Conservation (phyloP, 2,888 invertebrate species). For the Ceramica pisi region DNA sequence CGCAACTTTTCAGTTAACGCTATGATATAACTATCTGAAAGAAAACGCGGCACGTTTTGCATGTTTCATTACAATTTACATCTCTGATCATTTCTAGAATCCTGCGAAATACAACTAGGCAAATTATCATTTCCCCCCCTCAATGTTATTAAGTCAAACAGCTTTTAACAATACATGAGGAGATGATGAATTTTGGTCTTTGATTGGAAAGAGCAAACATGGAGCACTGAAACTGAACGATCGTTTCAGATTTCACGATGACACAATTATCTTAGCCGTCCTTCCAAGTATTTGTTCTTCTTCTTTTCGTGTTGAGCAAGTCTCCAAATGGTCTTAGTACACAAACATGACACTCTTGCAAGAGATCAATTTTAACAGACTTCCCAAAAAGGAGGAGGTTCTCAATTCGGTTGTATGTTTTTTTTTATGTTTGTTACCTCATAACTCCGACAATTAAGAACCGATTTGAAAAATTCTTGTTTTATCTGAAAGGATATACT, state of each 20-base stretch:
- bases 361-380: no score
- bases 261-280: neutral
- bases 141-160: neutral
- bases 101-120: neutral
- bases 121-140: neutral
- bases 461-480: no score
- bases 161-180: neutral
- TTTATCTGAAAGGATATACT: no score
- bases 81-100: neutral
- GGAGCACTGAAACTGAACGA: neutral
- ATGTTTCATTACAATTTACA: neutral
- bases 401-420: no score
- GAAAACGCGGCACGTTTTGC: neutral
- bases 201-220: neutral
- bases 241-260: neutral
- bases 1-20: neutral
- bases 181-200: neutral
- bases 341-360: no score
- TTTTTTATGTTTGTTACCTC: no score
- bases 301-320: no score
- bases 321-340: no score
- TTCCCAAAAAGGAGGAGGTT: no score
- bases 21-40: neutral
- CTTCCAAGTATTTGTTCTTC: no score
- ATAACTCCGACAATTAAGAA: no score